A percentile compares a stretch with the other conserved stretches of the same genome.
Evolutionary conservation across 1,140 invertebrate species (phyloP).

Genomic region (Ridgeia piscesae): DNA sequence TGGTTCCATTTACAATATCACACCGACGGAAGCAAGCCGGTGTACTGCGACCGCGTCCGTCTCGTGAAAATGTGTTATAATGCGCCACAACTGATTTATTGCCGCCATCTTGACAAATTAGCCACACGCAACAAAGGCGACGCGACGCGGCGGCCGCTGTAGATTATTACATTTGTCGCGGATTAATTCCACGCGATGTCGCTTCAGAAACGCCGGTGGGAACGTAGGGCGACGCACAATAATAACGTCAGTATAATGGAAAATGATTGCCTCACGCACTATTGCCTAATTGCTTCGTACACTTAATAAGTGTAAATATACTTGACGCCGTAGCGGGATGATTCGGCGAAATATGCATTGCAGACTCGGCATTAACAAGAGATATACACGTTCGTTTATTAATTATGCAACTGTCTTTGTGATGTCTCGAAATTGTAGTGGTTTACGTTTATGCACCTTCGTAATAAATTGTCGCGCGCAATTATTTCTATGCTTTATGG

Average conservation of each 20-base stretch:
- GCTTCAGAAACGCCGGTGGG: not conserved
- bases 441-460: not conserved
- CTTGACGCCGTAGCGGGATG: not conserved
- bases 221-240: not conserved
- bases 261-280: not conserved
- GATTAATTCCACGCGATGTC: not conserved
- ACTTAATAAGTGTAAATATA: not conserved
- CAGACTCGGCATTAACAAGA: not conserved
- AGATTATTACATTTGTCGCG: not conserved
- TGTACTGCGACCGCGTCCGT: not conserved
- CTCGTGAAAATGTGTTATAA: not conserved
- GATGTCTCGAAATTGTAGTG: not conserved
- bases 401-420: not conserved
- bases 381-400: not conserved
- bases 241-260: not conserved
- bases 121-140: not conserved
- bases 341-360: not conserved
- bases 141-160: not conserved
- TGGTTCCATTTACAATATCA: too few relatives aligned
- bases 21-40: too few relatives aligned
- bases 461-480: not conserved
- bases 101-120: not conserved
- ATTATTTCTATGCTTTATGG: not conserved
- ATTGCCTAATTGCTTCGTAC: not conserved
- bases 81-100: not conserved